Base-by-base conservation (phyloP, 2,888 invertebrate genomes). In the Plutella xylostella region DNA sequence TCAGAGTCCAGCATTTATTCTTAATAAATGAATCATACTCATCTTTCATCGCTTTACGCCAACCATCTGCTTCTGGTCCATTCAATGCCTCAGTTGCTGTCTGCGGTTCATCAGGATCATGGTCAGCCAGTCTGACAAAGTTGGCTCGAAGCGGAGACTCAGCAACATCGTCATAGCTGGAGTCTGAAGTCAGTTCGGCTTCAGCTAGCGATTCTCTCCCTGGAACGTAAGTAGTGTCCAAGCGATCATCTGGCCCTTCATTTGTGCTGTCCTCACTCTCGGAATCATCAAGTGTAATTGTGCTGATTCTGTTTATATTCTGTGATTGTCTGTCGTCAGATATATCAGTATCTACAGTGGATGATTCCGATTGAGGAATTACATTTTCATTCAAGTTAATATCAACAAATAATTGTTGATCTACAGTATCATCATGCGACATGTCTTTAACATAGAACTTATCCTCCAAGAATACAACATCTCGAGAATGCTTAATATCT, bases 381-480 rank as follows among this genome's bases (percentile, higher is more conserved):
- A 12, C 28, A 28, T 28, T 28, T 28, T 9, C 28, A 28, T n/a
- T n/a, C n/a, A n/a, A 28, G 28, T 9, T n/a, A 28, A 28, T 2
- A 3, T 28, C 3, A 12, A 2, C 3, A 28, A 28, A 28, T n/a
- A 28, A 9, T 12, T 12, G 4, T 28, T 28, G 3, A 28, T n/a
- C n/a, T n/a, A 28, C 28, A 33, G 12, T 33, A 33, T 33, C 33
- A 33, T 33, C 33, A 33, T 33, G 11, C 15, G 33, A 33, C 33
- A 14, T 15, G 15, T 33, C 15, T 15, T 2, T 33, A 33, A 14
- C n/a, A 28, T 28, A 28, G 3, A 35, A 35, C 12, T 35, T n/a
- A n/a, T n/a, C n/a, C n/a, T n/a, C 47, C 15, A 52, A 44, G 31
- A 50, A 50, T 22, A 20, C 25, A 3, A 50, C 51, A 46, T 54